A percentile compares a stretch with the other conserved stretches of the same genome.
Evolutionary conservation across 2,888 invertebrate species (phyloP).

Genomic region (Diarsia dahlii): DNA sequence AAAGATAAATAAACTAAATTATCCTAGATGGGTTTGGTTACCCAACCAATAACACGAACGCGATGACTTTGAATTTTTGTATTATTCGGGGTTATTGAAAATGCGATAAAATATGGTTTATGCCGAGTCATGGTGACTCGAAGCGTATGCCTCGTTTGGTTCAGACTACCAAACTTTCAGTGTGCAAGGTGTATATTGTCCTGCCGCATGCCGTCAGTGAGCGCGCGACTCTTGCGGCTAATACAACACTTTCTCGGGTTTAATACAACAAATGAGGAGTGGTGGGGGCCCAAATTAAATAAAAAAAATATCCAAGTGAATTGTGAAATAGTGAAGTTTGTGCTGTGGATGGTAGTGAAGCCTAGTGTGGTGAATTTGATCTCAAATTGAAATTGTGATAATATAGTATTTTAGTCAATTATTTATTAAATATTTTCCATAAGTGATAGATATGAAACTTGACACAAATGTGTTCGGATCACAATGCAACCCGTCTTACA

Average conservation of each 20-base stretch:
- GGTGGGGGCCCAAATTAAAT: slow-evolving; percentile 4
- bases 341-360: slow-evolving; percentile 19
- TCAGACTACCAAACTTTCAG: slow-evolving; percentile 42
- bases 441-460: slow-evolving; percentile 54
- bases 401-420: slow-evolving; percentile 16
- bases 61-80: slow-evolving; percentile 39
- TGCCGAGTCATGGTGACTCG: slow-evolving; percentile 74
- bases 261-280: slow-evolving; percentile 14
- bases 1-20: slow-evolving; percentile 13
- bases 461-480: slow-evolving; percentile 31
- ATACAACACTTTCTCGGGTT: slow-evolving; percentile 39
- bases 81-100: slow-evolving; percentile 50
- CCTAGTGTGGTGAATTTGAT: slow-evolving; percentile 43
- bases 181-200: slow-evolving; percentile 26
- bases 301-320: slow-evolving; percentile 12
- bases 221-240: slow-evolving; percentile 42
- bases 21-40: slow-evolving; percentile 6
- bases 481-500: slow-evolving; percentile 21
- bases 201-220: slow-evolving; percentile 35
- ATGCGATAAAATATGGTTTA: slow-evolving; percentile 49
- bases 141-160: slow-evolving; percentile 35
- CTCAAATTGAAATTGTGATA: slow-evolving; percentile 42
- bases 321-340: slow-evolving; percentile 45
- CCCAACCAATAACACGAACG: slow-evolving; percentile 12
- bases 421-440: neutral